Evolutionary conservation across 2,113 vertebrate species (phyloP).

Genomic region (Ptilonorhynchus violaceus): DNA sequence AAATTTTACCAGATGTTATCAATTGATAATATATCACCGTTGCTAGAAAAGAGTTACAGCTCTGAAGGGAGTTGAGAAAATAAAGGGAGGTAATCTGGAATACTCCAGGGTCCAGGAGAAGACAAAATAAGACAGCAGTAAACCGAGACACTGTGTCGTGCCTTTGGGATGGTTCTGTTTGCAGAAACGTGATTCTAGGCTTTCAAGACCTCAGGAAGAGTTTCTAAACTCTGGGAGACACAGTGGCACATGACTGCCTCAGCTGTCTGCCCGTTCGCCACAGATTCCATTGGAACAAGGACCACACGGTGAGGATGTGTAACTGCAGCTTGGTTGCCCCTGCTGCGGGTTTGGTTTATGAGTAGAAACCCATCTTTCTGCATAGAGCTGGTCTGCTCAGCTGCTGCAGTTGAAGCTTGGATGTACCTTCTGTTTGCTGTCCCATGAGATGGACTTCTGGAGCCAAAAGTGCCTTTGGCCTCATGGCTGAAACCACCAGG

Average conservation of each 20-base stretch:
- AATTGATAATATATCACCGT: background rate
- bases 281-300: background rate
- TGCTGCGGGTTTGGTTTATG: background rate
- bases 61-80: background rate
- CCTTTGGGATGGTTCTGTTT: background rate
- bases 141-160: background rate
- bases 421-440: background rate
- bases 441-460: background rate
- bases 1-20: background rate
- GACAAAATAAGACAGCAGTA: background rate
- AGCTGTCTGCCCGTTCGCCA: background rate
- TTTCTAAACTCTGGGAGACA: background rate
- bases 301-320: background rate
- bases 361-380: background rate
- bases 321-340: background rate
- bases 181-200: background rate
- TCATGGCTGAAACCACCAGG: background rate
- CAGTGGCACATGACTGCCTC: background rate
- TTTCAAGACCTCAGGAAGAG: background rate
- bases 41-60: background rate
- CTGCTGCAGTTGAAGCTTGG: background rate
- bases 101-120: background rate
- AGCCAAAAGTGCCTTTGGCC: background rate
- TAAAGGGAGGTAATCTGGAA: background rate
- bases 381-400: background rate